phyloP scores from a whole-genome alignment of 2,888 invertebrate species.

The Conchocele bisecta region DNA sequence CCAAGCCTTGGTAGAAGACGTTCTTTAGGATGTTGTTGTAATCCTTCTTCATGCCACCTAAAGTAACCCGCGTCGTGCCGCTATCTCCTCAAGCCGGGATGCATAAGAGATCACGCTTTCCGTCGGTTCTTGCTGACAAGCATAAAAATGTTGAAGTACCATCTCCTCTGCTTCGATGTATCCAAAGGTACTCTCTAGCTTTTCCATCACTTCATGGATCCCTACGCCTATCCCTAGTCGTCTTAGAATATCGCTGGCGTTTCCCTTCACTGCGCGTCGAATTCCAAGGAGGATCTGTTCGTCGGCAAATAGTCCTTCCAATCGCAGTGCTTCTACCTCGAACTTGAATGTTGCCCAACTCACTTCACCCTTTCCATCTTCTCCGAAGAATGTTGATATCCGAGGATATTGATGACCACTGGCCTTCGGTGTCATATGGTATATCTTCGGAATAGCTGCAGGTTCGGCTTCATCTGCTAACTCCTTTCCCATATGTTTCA shows the following conservation, averaged over 20 bases:
- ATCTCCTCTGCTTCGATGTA: constrained; percentile 9
- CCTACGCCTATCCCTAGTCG: neutral
- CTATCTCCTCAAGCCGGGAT: constrained; percentile 5
- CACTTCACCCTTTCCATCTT: constrained; percentile 10
- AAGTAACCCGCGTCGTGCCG: constrained; percentile 17
- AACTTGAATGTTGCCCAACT: constrained; percentile 1
- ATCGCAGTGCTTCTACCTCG: constrained; percentile 6
- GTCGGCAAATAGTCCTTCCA: neutral
- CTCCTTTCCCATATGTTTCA: no score
- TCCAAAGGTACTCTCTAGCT: no score
- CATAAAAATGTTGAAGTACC: constrained; percentile 6
- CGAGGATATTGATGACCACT: neutral
- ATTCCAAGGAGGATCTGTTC: constrained; percentile 9
- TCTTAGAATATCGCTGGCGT: constrained; percentile 17
- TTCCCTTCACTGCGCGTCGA: constrained; percentile 10
- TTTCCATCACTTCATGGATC: neutral
- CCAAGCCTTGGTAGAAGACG: constrained; percentile 24
- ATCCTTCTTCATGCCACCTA: constrained; percentile 1
- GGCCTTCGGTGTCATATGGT: no score
- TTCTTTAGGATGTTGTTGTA: neutral
- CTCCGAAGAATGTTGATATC: constrained; percentile 25
- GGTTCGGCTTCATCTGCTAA: no score
- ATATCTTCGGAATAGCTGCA: no score
- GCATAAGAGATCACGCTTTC: constrained; percentile 1
- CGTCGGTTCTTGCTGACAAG: neutral